These are phyloP conservation scores for Thera obeliscata DNA, from an alignment of 2,888 invertebrate species.

Conservation along the genomic window DNA sequence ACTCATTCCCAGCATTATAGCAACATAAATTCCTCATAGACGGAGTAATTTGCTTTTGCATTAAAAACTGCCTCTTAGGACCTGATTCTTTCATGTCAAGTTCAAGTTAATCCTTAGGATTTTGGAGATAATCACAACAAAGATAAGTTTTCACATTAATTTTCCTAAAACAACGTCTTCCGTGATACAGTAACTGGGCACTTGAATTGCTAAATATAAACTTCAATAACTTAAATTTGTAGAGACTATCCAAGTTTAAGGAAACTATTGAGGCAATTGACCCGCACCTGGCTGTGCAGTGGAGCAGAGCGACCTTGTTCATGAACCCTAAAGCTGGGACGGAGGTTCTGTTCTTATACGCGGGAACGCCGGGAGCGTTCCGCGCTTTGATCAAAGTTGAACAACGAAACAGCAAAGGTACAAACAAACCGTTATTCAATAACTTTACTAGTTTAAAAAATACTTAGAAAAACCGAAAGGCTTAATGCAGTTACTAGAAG, in stretches of 20 bases:
- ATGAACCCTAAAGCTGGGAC: conserved; percentile 70
- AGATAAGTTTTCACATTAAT: no score
- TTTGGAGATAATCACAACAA: neutral
- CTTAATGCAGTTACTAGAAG: no score
- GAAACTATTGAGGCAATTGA: conserved; percentile 54
- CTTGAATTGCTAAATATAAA: no score
- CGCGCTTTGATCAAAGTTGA: conserved; percentile 64
- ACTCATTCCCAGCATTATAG: no score
- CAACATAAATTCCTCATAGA: no score
- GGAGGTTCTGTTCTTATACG: conserved; percentile 60
- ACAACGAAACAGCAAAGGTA: conserved; percentile 48
- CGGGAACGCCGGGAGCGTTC: conserved; percentile 63
- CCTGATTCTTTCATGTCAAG: no score
- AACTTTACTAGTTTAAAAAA: no score
- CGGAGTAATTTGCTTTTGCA: no score
- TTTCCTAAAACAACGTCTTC: no score
- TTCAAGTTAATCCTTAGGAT: neutral
- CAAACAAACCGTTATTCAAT: neutral
- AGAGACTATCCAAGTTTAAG: conserved; percentile 62
- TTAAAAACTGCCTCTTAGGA: no score
- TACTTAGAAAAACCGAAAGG: no score
- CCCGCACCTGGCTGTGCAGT: conserved; percentile 55
- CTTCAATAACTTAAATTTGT: conserved; percentile 20
- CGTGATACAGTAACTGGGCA: no score
- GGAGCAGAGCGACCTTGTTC: conserved; percentile 62